Conservation (phyloP, 2,113 vertebrate species). For the Collichthys lucidus region DNA sequence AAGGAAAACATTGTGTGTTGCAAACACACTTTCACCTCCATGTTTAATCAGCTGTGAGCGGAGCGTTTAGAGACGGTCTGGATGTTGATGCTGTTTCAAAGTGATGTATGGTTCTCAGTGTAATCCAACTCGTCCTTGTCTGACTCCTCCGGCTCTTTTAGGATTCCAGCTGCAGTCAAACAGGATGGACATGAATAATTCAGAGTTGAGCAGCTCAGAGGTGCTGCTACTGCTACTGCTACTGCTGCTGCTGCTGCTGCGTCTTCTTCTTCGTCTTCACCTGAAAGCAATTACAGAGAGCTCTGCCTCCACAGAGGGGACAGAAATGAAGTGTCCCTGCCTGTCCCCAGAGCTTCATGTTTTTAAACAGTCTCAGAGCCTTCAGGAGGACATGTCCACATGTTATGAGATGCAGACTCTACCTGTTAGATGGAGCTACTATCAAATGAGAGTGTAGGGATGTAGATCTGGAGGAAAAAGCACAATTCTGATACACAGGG, state of each 20-base stretch:
- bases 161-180: conserved; percentile 63
- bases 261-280: conserved; percentile 17
- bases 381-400: conserved; percentile 11
- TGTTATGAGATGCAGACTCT: neutral
- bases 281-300: conserved; percentile 55
- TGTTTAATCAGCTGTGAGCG: conserved; percentile 55
- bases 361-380: conserved; percentile 34
- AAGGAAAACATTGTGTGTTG: neutral
- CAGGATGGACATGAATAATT: conserved; percentile 65
- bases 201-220: conserved; percentile 48
- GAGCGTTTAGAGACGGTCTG: conserved; percentile 32
- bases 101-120: conserved; percentile 33
- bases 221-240: conserved; percentile 15
- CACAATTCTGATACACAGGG: no score
- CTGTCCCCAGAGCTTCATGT: conserved; percentile 18
- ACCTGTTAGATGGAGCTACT: neutral
- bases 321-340: conserved; percentile 31
- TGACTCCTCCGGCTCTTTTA: conserved; percentile 53
- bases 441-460: neutral
- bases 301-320: conserved; percentile 33
- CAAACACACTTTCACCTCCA: conserved; percentile 21
- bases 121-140: conserved; percentile 50
- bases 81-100: conserved; percentile 27
- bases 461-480: neutral
- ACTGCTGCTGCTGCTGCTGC: neutral